Conservation (phyloP, 1,140 invertebrate species). For the Pissodes strobi region DNA sequence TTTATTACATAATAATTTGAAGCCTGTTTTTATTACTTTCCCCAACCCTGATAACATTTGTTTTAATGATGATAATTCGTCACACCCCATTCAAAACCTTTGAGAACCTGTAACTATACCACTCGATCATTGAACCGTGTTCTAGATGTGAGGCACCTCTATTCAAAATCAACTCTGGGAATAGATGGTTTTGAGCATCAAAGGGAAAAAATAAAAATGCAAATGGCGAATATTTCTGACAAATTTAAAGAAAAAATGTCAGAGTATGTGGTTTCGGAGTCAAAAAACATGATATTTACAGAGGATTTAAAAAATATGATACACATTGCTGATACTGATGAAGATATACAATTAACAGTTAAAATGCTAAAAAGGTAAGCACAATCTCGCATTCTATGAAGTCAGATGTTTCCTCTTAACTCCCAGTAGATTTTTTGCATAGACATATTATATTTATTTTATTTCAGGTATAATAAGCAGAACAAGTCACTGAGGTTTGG, state of each 20-base stretch:
- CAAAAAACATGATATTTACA: constrained; percentile 74
- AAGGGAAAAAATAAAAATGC: constrained; percentile 60
- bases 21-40: too few species aligned
- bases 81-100: too few species aligned
- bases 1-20: too few species aligned
- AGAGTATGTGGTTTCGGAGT: constrained; percentile 59
- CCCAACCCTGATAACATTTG: too few species aligned
- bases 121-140: too few species aligned
- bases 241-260: constrained; percentile 72
- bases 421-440: too few species aligned
- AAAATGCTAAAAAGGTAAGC: constrained; percentile 64
- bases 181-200: constrained; percentile 62
- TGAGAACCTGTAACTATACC: too few species aligned
- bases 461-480: constrained; percentile 71
- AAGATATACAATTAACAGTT: constrained; percentile 67
- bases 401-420: too few species aligned
- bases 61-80: too few species aligned
- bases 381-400: too few species aligned
- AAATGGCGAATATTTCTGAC: constrained; percentile 63
- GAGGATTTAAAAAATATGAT: constrained; percentile 85
- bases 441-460: too few species aligned
- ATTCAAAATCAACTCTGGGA: constrained; percentile 62
- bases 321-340: constrained; percentile 64
- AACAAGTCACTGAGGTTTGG: constrained; percentile 75
- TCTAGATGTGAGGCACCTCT: constrained; percentile 54